These are phyloP conservation scores for Spea bombifrons DNA, from an alignment of 2,113 vertebrate species.

Conservation along the genomic window DNA sequence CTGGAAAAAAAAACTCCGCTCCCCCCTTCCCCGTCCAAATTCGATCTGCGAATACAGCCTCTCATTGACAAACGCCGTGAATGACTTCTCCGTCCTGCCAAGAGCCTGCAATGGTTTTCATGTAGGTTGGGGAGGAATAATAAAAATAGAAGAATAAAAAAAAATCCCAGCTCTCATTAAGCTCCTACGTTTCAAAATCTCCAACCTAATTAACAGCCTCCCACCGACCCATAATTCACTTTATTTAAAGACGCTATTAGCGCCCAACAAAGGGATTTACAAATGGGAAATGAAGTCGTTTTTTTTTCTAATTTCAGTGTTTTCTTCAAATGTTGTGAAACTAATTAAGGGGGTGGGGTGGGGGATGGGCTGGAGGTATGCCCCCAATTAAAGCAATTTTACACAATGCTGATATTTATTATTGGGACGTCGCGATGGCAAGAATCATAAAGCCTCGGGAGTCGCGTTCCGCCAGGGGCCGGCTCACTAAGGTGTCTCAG, in stretches of 20 bases:
- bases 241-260: slow-evolving; percentile 38
- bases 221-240: slow-evolving; percentile 38
- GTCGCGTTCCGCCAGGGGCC: too few relatives aligned
- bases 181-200: slow-evolving; percentile 15
- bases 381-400: neutral
- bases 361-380: neutral
- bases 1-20: too few relatives aligned
- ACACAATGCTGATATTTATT: neutral
- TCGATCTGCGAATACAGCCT: slow-evolving; percentile 6
- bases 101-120: slow-evolving; percentile 14
- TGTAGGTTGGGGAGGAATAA: slow-evolving; percentile 4
- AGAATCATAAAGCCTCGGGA: too few relatives aligned
- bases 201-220: slow-evolving; percentile 39
- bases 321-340: slow-evolving; percentile 35
- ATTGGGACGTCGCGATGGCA: neutral
- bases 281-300: slow-evolving; percentile 17
- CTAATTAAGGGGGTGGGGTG: slow-evolving; percentile 6
- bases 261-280: slow-evolving; percentile 1
- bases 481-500: too few relatives aligned
- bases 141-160: slow-evolving; percentile 16
- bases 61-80: slow-evolving; percentile 9
- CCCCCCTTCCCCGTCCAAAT: neutral
- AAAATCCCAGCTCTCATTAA: slow-evolving; percentile 11
- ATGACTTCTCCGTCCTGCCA: slow-evolving; percentile 1
- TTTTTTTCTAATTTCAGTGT: slow-evolving; percentile 28